Evolutionary conservation across 2,113 vertebrate genomes (phyloP).

Genomic region (Pomatostomus ruficeps): DNA sequence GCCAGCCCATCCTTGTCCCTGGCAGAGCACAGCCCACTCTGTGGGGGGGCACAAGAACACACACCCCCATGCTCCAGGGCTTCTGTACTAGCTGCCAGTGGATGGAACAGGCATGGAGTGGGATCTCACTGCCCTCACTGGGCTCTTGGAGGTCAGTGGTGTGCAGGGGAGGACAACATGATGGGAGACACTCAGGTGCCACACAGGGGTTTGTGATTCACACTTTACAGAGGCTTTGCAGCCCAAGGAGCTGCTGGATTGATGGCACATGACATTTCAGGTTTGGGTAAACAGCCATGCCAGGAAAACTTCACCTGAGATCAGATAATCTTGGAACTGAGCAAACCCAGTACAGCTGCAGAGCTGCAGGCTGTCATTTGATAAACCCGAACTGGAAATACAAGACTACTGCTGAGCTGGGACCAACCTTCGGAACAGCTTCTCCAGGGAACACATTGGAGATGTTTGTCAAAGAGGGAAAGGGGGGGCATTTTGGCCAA

Average conservation of each 20-base stretch:
- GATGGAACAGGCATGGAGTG: not conserved
- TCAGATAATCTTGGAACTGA: not conserved
- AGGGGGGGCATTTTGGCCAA: not conserved
- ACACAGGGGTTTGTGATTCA: not conserved
- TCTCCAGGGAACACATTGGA: not conserved
- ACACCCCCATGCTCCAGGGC: fast-evolving
- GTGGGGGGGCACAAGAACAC: fast-evolving
- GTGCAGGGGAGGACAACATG: not conserved
- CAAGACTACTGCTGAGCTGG: not conserved
- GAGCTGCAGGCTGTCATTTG: not conserved
- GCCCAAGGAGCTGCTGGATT: not conserved
- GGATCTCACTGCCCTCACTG: fast-evolving
- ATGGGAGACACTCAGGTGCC: not conserved
- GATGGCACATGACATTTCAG: not conserved
- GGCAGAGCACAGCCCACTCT: not conserved
- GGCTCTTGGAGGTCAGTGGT: not conserved
- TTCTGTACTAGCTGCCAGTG: not conserved
- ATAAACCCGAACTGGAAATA: constrained; percentile 7
- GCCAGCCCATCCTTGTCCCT: not conserved
- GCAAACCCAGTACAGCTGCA: not conserved
- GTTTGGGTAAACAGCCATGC: not conserved
- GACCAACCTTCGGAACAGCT: not conserved
- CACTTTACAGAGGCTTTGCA: not conserved
- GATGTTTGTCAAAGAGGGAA: not conserved
- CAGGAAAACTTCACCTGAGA: not conserved